Evolutionary conservation across 2,888 invertebrate genomes (phyloP).

Genomic region (Oligia strigilis): DNA sequence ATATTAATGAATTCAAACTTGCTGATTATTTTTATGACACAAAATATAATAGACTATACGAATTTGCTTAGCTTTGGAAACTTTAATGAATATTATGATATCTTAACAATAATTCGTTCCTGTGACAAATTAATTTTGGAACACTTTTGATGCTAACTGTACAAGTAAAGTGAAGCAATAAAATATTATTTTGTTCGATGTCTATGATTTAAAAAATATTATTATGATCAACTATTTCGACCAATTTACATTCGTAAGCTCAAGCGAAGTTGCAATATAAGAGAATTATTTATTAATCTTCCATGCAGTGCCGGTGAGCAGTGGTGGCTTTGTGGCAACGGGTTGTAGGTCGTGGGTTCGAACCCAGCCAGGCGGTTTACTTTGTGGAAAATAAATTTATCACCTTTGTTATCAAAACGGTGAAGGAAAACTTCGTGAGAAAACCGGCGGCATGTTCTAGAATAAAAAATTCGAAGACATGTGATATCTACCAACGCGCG

Average conservation of each 20-base stretch:
- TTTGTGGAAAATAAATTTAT: not conserved
- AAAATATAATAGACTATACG: no score
- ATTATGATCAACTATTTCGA: not conserved
- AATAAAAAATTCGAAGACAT: not conserved
- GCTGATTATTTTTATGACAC: slow-evolving; percentile 9
- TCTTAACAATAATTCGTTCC: not conserved
- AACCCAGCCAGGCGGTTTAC: not conserved
- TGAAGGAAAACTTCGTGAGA: not conserved
- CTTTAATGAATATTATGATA: not conserved
- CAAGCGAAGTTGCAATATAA: not conserved
- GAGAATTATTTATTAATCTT: slow-evolving; percentile 7
- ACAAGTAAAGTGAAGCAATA: slow-evolving; percentile 28
- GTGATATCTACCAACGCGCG: not conserved
- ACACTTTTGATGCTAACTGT: slow-evolving; percentile 38
- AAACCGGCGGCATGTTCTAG: not conserved
- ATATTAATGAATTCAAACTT: not conserved
- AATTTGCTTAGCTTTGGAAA: not conserved
- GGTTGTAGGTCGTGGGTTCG: not conserved
- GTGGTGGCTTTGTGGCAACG: no score
- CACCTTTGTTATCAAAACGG: not conserved
- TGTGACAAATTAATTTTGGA: slow-evolving; percentile 8
- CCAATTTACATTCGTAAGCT: not conserved
- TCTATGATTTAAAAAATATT: slow-evolving; percentile 16
- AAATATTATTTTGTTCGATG: slow-evolving; percentile 25
- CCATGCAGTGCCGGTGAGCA: not conserved